These are phyloP conservation scores for Actinemys pallida DNA, from an alignment of 2,113 vertebrate species.

Conservation along the genomic window DNA sequence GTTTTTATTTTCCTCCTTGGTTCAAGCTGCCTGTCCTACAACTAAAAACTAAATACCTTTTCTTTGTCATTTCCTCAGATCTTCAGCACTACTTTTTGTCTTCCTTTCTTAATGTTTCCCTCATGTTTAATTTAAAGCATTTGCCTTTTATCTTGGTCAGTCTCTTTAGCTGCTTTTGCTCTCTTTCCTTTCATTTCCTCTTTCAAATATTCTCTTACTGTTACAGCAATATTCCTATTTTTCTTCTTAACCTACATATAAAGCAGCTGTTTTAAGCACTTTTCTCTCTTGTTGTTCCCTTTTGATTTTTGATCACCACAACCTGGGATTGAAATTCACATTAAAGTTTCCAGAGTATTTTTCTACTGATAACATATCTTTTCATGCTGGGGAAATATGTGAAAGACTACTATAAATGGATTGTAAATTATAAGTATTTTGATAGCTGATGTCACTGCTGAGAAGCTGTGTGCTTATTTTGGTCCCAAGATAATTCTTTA, in stretches of 20 bases:
- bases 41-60: conserved; percentile 59
- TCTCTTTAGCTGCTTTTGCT: conserved; percentile 37
- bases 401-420: too few relatives aligned
- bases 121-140: conserved; percentile 68
- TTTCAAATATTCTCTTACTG: neutral
- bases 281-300: neutral
- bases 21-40: conserved; percentile 25
- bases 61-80: conserved; percentile 60
- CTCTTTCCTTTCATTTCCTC: conserved; percentile 53
- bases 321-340: neutral
- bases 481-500: neutral
- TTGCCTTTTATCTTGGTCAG: conserved; percentile 69
- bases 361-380: neutral
- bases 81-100: conserved; percentile 34
- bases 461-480: neutral
- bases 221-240: neutral
- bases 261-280: neutral
- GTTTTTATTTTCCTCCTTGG: conserved; percentile 52
- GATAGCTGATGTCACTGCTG: neutral
- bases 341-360: neutral
- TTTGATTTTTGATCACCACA: conserved; percentile 12
- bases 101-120: conserved; percentile 61
- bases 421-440: neutral
- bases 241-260: neutral
- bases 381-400: neutral